phyloP scores from a whole-genome alignment of 2,888 invertebrate species.

The Lomographa bimaculata region DNA sequence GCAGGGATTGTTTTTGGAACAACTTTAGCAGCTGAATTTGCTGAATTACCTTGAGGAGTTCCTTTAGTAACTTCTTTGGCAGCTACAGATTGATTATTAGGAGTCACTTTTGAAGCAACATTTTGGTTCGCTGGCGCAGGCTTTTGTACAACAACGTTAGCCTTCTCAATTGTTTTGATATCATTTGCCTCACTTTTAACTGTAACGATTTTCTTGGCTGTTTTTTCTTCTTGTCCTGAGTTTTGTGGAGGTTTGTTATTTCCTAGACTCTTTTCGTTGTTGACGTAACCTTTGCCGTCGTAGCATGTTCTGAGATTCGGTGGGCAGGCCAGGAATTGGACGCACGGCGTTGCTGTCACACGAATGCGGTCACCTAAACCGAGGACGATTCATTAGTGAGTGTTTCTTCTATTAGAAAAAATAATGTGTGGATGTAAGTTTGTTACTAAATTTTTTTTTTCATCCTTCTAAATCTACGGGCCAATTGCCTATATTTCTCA shows the following conservation, averaged over 20 bases:
- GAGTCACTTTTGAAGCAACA: slow-evolving; percentile 1
- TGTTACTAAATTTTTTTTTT: no score
- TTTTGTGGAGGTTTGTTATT: neutral
- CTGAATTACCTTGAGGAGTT: neutral
- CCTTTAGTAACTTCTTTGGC: slow-evolving; percentile 2
- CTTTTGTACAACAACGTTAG: no score
- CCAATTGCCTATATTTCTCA: no score
- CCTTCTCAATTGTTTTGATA: neutral
- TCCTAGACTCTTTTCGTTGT: slow-evolving; percentile 3
- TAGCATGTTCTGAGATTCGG: slow-evolving; percentile 49
- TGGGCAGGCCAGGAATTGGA: slow-evolving; percentile 58
- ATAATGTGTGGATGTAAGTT: no score
- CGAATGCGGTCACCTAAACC: no score
- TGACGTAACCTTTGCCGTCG: slow-evolving; percentile 25
- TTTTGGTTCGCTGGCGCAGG: slow-evolving; percentile 2
- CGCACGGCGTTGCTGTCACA: slow-evolving; percentile 52
- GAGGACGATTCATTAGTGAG: no score
- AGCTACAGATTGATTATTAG: slow-evolving; percentile 3
- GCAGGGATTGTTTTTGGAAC: slow-evolving; percentile 5
- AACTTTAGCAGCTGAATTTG: slow-evolving; percentile 4
- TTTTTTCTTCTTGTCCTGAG: neutral
- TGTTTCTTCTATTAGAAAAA: no score
- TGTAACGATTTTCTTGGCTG: neutral
- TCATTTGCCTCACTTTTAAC: neutral
- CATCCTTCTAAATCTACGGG: no score